phyloP scores from a whole-genome alignment of 35 echinoderm and acorn worm genomes.

The Ophioderma brevispina region DNA sequence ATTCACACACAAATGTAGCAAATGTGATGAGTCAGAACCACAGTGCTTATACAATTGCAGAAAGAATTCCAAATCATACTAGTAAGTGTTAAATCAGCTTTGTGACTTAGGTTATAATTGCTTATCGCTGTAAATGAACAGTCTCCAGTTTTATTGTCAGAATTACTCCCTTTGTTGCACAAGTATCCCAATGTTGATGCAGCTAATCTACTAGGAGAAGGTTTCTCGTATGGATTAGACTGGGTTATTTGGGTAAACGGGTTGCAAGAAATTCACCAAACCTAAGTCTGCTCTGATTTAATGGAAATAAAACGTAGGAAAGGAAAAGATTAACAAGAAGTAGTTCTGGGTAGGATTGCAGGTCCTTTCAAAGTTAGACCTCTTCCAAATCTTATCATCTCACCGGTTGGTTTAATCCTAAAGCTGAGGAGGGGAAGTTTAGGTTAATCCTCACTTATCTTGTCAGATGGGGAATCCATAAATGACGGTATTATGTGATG shows the following conservation, averaged over 20 bases:
- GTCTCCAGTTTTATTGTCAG: background rate
- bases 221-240: background rate
- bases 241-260: background rate
- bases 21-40: background rate
- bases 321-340: background rate
- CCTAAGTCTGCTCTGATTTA: background rate
- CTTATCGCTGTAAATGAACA: background rate
- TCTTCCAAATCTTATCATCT: constrained; percentile 27
- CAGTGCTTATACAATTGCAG: background rate
- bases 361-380: constrained; percentile 26
- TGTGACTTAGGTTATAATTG: background rate
- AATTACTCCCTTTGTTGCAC: background rate
- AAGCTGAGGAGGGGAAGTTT: background rate
- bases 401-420: constrained; percentile 47
- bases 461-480: constrained; percentile 10
- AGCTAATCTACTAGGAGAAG: background rate
- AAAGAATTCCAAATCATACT: background rate
- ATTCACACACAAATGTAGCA: background rate
- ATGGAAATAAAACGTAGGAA: too few species aligned
- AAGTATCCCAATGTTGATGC: background rate
- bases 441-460: constrained; percentile 35
- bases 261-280: background rate
- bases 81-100: background rate
- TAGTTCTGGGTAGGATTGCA: constrained; percentile 26
- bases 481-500: constrained; percentile 29